These are phyloP conservation scores for Xerus rutilus DNA, from an alignment of 2,797 vertebrate species.

Conservation along the genomic window DNA sequence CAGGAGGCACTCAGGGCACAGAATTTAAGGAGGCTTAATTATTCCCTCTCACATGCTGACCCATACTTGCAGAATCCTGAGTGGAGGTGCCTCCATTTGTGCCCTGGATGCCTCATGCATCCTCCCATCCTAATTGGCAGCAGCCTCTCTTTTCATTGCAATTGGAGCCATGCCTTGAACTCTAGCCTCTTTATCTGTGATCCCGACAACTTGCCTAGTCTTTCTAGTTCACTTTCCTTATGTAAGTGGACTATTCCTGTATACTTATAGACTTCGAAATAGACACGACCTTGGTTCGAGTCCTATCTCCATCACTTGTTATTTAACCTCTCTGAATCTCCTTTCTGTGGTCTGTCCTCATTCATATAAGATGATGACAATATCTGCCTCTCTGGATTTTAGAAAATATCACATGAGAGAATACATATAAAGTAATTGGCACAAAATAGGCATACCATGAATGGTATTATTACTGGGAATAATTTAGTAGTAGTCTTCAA, in stretches of 20 bases:
- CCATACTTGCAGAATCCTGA: neutral
- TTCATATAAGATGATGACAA: slow-evolving; percentile 5
- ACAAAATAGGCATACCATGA: neutral
- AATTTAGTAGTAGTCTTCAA: slow-evolving; percentile 47
- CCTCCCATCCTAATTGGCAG: neutral
- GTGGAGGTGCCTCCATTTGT: neutral
- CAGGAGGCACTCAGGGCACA: neutral
- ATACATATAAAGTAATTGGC: neutral
- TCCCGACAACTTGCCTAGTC: neutral
- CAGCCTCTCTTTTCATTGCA: neutral
- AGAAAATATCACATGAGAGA: slow-evolving; percentile 22
- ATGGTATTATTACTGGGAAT: slow-evolving; percentile 29
- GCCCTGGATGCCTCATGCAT: neutral
- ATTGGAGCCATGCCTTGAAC: neutral
- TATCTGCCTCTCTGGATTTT: slow-evolving; percentile 1
- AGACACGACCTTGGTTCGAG: neutral
- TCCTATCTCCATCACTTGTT: neutral
- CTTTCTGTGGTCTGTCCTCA: neutral
- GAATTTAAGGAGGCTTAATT: neutral
- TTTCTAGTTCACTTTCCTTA: slow-evolving; percentile 40
- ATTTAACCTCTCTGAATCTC: neutral
- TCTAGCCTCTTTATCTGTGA: neutral
- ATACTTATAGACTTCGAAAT: neutral
- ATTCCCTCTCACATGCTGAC: neutral
- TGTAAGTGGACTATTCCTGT: slow-evolving; percentile 5